These are phyloP conservation scores for Gavia stellata DNA, from an alignment of 2,113 vertebrate genomes.

Conservation along the genomic window DNA sequence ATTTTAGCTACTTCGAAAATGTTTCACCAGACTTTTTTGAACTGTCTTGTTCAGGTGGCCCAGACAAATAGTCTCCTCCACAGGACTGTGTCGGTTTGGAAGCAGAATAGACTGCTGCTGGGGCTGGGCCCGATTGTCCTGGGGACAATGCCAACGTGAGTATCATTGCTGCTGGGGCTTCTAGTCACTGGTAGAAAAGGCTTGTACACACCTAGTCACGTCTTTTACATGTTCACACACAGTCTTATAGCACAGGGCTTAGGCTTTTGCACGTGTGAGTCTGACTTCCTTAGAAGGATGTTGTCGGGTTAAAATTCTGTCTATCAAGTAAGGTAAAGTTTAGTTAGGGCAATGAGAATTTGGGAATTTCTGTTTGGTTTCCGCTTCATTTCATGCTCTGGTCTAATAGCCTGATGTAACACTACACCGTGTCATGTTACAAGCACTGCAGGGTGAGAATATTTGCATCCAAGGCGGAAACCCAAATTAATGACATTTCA, in stretches of 20 bases:
- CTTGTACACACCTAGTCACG: constrained; percentile 31
- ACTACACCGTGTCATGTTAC: background rate
- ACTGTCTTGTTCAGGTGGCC: constrained; percentile 85
- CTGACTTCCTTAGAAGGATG: constrained; percentile 27
- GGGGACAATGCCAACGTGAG: constrained; percentile 98
- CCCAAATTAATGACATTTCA: background rate
- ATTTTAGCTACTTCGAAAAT: background rate
- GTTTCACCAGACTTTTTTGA: background rate
- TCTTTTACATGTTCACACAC: constrained; percentile 1
- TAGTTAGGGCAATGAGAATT: background rate
- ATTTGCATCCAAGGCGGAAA: background rate
- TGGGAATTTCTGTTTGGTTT: background rate
- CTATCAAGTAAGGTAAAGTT: background rate
- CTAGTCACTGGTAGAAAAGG: constrained; percentile 53
- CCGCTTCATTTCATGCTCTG: background rate
- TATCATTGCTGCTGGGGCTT: constrained; percentile 67
- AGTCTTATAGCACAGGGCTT: background rate
- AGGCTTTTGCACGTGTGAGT: constrained; percentile 11
- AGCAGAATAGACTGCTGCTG: constrained; percentile 95
- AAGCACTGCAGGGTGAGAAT: background rate
- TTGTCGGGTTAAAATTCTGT: background rate
- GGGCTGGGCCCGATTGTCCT: constrained; percentile 90
- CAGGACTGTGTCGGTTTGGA: constrained; percentile 90
- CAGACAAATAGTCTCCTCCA: constrained; percentile 82
- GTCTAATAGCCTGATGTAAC: background rate